These are phyloP conservation scores for Erinaceus europaeus DNA, from an alignment of 2,113 vertebrate genomes.

Conservation along the genomic window DNA sequence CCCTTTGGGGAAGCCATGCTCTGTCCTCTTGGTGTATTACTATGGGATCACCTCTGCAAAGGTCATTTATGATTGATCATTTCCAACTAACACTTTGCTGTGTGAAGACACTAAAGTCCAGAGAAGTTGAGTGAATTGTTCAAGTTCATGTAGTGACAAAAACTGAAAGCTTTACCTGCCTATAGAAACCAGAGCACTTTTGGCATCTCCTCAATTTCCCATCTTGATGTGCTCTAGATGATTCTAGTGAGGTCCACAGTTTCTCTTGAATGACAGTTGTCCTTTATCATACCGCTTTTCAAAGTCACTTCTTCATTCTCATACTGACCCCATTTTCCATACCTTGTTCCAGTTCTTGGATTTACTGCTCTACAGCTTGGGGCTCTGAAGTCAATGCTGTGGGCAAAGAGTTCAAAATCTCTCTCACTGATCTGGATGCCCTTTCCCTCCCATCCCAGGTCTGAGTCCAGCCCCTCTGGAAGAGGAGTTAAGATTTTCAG, in stretches of 20 bases:
- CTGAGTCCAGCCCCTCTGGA: constrained; percentile 72
- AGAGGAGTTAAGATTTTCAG: constrained; percentile 70
- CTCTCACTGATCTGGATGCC: constrained; percentile 52
- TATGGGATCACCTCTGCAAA: neutral
- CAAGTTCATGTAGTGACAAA: neutral
- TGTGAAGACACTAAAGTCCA: neutral
- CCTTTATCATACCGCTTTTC: constrained; percentile 1
- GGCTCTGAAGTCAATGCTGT: constrained; percentile 66
- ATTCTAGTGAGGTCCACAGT: neutral
- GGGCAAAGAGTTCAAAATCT: constrained; percentile 63
- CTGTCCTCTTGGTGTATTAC: neutral
- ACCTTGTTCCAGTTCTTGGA: constrained; percentile 41
- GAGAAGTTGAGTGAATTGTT: neutral
- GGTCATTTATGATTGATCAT: neutral
- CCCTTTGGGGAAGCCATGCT: neutral
- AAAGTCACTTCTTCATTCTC: constrained; percentile 34
- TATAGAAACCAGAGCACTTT: neutral
- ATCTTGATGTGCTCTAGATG: neutral
- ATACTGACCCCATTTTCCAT: constrained; percentile 11
- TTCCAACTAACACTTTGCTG: too few species aligned
- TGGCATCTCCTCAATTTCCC: neutral
- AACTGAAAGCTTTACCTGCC: neutral
- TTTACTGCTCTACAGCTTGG: constrained; percentile 44
- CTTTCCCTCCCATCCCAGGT: constrained; percentile 68
- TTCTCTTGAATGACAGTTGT: neutral